Evolutionary conservation across 2,888 invertebrate genomes (phyloP).

Genomic region (Graphium colonna): DNA sequence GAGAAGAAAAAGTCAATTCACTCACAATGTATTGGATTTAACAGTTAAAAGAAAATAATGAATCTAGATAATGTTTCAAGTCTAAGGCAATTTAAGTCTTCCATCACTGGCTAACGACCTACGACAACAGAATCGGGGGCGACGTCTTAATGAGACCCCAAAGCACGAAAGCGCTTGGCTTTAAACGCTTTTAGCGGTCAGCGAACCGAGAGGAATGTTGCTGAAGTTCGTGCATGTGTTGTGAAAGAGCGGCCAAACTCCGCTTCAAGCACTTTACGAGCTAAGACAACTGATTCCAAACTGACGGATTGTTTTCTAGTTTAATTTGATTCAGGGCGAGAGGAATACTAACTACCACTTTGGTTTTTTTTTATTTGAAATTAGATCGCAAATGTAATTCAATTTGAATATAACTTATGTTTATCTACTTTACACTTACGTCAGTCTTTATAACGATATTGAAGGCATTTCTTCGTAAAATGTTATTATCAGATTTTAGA

Average conservation of each 20-base stretch:
- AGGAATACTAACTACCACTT: too few species aligned
- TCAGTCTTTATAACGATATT: too few species aligned
- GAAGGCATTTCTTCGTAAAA: too few species aligned
- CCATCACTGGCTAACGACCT: background rate
- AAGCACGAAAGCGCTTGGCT: background rate
- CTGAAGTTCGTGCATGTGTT: background rate
- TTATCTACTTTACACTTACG: too few species aligned
- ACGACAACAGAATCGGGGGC: background rate
- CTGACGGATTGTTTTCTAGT: too few species aligned
- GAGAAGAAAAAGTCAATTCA: too few species aligned
- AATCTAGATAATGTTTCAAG: background rate
- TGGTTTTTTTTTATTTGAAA: too few species aligned
- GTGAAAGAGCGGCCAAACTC: background rate
- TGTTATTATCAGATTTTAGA: too few species aligned
- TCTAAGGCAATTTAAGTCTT: background rate
- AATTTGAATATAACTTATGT: too few species aligned
- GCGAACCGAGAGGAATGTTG: background rate
- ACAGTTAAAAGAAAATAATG: background rate
- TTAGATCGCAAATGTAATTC: too few species aligned
- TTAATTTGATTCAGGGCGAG: too few species aligned
- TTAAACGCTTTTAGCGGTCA: background rate
- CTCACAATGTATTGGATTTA: too few species aligned
- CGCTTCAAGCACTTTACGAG: background rate
- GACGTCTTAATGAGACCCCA: background rate
- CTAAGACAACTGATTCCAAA: background rate